Percentiles rank a stretch among this genome's conserved stretches.
Evolutionary conservation across 2,888 invertebrate genomes (phyloP).

Genomic region (Orchesellides sinensis): DNA sequence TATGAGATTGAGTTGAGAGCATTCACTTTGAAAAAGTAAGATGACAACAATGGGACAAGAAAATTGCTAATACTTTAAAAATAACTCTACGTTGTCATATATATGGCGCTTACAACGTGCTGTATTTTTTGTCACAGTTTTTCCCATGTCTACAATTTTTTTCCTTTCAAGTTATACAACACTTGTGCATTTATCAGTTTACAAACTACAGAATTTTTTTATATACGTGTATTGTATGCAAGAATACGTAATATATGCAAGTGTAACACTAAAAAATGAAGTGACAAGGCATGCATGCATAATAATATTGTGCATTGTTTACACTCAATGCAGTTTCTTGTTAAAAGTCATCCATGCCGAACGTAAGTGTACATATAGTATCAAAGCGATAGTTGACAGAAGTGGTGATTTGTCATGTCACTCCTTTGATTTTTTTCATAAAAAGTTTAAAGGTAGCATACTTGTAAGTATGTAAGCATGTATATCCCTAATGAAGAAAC

Average conservation of each 20-base stretch:
- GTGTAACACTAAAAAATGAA: neutral
- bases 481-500: no score
- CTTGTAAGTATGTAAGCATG: neutral
- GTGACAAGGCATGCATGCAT: slow-evolving; percentile 1
- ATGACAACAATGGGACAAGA: neutral
- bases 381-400: slow-evolving; percentile 13
- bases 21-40: neutral
- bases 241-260: neutral
- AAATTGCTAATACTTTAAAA: neutral
- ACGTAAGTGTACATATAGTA: neutral
- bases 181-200: no score
- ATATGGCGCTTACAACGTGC: neutral
- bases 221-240: no score
- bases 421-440: slow-evolving; percentile 8
- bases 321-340: neutral
- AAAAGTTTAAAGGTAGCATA: slow-evolving; percentile 29
- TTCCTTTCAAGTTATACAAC: neutral
- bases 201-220: no score
- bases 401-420: slow-evolving; percentile 40
- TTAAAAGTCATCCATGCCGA: slow-evolving; percentile 11
- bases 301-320: neutral
- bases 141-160: slow-evolving; percentile 31
- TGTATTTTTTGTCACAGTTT: slow-evolving; percentile 46
- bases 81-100: no score
- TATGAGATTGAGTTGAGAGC: neutral